Evolutionary conservation across 2,797 vertebrate genomes (phyloP).

Genomic region (Chelmon rostratus): DNA sequence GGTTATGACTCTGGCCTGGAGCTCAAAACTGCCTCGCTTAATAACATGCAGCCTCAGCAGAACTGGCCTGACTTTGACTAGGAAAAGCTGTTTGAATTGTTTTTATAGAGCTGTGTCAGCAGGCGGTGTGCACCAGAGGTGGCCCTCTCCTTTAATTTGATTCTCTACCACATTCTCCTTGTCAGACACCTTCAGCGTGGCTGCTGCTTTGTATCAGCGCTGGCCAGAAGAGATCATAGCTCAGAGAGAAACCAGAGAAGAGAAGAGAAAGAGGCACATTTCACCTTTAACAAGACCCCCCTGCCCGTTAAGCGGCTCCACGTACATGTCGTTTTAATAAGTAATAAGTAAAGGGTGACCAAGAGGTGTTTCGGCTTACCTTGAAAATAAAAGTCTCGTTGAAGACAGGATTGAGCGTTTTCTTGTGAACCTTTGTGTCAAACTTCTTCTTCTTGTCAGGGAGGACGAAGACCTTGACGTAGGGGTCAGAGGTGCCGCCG

Average conservation of each 20-base stretch:
- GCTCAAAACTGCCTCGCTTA: conserved; percentile 33
- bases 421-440: conserved; percentile 98
- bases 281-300: conserved; percentile 40
- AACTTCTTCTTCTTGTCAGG: conserved; percentile 99
- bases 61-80: conserved; percentile 64
- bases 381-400: conserved; percentile 98
- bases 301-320: conserved; percentile 23
- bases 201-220: conserved; percentile 55
- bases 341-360: conserved; percentile 29
- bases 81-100: conserved; percentile 56
- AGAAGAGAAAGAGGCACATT: background rate
- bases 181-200: conserved; percentile 66
- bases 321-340: conserved; percentile 46
- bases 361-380: conserved; percentile 77
- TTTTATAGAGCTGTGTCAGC: conserved; percentile 73
- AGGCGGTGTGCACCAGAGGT: conserved; percentile 59
- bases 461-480: conserved; percentile 95
- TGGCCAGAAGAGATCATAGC: conserved; percentile 22
- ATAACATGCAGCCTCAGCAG: conserved; percentile 63
- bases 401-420: conserved; percentile 97
- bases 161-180: conserved; percentile 68
- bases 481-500: conserved; percentile 96
- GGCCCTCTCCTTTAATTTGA: conserved; percentile 77
- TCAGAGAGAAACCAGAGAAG: background rate
- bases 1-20: conserved; percentile 38